Evolutionary conservation across 2,888 invertebrate genomes (phyloP).

Genomic region (Nephrotoma guestfalica): DNA sequence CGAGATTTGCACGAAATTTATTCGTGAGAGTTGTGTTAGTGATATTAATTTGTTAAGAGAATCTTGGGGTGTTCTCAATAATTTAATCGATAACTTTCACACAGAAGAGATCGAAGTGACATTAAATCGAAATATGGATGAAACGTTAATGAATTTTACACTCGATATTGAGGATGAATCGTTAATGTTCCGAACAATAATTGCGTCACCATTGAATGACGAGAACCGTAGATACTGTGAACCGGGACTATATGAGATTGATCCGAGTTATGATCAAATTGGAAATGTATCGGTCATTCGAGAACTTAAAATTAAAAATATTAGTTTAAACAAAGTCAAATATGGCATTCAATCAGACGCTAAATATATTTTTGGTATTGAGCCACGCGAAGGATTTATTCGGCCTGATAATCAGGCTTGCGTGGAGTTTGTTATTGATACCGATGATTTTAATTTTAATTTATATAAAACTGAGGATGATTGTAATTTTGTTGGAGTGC

Average conservation of each 20-base stretch:
- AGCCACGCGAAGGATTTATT: not conserved
- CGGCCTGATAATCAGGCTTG: not conserved
- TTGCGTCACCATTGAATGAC: conserved; percentile 10
- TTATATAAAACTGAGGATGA: not conserved
- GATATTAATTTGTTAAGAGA: not conserved
- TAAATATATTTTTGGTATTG: not conserved
- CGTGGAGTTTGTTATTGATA: not conserved
- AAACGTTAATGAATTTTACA: conserved; percentile 19
- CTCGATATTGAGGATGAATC: conserved; percentile 26
- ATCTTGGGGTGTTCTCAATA: conserved; percentile 18
- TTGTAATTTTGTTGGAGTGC: not conserved
- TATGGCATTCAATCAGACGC: not conserved
- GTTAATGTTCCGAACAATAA: conserved; percentile 26
- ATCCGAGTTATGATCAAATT: conserved; percentile 11
- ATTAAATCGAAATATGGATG: conserved; percentile 25
- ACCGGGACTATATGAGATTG: conserved; percentile 19
- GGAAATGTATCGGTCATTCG: not conserved
- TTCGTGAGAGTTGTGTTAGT: not conserved
- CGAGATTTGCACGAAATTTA: conserved; percentile 20
- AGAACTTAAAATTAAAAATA: not conserved
- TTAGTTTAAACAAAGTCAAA: not conserved
- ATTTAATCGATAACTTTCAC: conserved; percentile 22
- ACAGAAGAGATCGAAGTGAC: conserved; percentile 27
- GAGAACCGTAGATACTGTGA: conserved; percentile 21
- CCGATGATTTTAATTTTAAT: not conserved